Evolutionary conservation across 2,888 invertebrate genomes (phyloP).

Genomic region (Dasysyrphus tricinctus): DNA sequence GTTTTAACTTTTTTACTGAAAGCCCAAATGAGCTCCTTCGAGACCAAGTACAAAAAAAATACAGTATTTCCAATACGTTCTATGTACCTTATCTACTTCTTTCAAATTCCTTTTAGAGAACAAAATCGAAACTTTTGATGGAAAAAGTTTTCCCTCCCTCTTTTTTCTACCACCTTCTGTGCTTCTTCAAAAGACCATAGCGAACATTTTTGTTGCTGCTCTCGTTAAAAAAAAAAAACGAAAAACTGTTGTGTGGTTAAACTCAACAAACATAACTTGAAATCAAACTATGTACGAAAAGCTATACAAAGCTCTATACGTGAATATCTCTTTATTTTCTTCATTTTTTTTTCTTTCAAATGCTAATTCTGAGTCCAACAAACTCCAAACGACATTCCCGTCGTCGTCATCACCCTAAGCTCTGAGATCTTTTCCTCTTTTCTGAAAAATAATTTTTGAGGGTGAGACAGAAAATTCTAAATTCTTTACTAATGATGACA

Average conservation of each 20-base stretch:
- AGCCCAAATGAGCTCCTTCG: not conserved
- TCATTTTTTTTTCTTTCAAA: not conserved
- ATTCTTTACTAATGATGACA: conserved; percentile 68
- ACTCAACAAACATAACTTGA: conserved; percentile 7
- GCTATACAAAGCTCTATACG: not conserved
- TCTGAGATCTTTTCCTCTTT: not conserved
- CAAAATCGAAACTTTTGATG: conserved; percentile 68
- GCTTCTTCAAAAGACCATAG: not conserved
- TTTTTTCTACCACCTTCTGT: not conserved
- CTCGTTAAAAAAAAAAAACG: not conserved
- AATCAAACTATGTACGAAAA: conserved; percentile 1
- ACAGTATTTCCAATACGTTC: conserved; percentile 26
- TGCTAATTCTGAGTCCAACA: not conserved
- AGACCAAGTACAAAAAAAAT: not conserved
- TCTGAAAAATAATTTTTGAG: not conserved
- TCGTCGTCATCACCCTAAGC: not conserved
- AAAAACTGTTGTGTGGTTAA: not conserved
- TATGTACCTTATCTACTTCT: not conserved
- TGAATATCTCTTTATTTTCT: conserved; percentile 22
- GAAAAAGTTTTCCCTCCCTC: conserved; percentile 58
- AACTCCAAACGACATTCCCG: not conserved
- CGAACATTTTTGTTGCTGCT: not conserved
- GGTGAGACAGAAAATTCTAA: conserved; percentile 47
- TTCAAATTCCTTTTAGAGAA: conserved; percentile 1
- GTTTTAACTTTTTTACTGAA: not conserved